Evolutionary conservation across 2,797 vertebrate genomes (phyloP), one percentile per base, ranked within the genome.

Genomic region (Pseudotriccus pelzelni): DNA sequence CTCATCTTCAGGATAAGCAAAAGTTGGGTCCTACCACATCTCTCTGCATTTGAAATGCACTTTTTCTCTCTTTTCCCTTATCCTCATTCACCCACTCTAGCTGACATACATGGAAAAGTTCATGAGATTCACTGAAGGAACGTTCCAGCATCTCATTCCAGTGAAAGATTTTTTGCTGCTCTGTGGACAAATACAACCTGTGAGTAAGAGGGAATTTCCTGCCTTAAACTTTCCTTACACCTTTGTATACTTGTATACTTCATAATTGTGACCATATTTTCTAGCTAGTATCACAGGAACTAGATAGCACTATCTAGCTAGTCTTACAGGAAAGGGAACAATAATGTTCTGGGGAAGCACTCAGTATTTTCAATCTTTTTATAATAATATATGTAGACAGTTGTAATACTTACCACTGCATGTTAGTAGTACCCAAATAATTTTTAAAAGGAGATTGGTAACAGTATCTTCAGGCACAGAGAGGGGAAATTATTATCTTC

Each of bases 401-500:
- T 75, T 12, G 5, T 36, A 89, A 36, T 10, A 46, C 34, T 60
- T 74, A 75, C 37, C 36, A 74, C 41, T 70, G 20, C 4, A 4
- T n/a, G 41, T 73, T 67, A 85, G 39, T 28, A 86, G n/a, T 44
- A 80, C 5, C 24, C 73, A 87, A 77, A 75, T 44, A 9, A 68
- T 68, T 75, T 53, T 55, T 3, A 56, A 87, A 89, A 81, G 63
- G 18, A 87, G n/a, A 41, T 49, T 90, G n/a, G 32, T 68, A 82
- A 80, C 19, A 3, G 49, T 80, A 80, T 67, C 75, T 87, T 32
- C 58, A 91, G 91, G 60, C 69, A 93, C 24, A 67, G 73, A 72
- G 52, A 59, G n/a, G 32, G 46, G 46, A 93, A 95, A 94, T 89
- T 58, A 94, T 74, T 92, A 85, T 84, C 92, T 93, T 70, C 74